Evolutionary conservation across 2,797 vertebrate genomes (phyloP).

Genomic region (Leuciscus waleckii): DNA sequence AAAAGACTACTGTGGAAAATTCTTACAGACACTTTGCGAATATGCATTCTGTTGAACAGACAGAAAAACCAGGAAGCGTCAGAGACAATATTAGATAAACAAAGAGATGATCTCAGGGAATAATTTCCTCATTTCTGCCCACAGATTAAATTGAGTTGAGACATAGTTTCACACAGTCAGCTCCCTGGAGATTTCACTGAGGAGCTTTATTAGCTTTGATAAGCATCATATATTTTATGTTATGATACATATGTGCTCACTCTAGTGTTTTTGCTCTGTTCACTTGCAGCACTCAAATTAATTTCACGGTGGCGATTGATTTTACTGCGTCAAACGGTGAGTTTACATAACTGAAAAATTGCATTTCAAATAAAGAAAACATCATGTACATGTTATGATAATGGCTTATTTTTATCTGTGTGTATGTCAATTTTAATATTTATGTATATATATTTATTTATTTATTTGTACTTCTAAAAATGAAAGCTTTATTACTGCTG

Average conservation of each 20-base stretch:
- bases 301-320: conserved; percentile 99
- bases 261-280: conserved; percentile 59
- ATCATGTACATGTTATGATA: conserved; percentile 30
- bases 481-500: not conserved
- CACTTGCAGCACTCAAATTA: conserved; percentile 93
- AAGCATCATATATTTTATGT: conserved; percentile 31
- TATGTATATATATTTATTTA: not conserved
- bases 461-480: not conserved
- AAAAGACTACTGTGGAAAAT: not conserved
- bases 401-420: not conserved
- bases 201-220: conserved; percentile 28
- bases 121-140: conserved; percentile 14
- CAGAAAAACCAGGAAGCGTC: not conserved
- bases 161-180: conserved; percentile 19
- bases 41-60: not conserved
- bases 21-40: not conserved
- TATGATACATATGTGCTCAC: conserved; percentile 25
- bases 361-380: conserved; percentile 34
- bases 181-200: conserved; percentile 1
- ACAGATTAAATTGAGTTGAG: conserved; percentile 34
- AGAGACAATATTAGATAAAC: conserved; percentile 3
- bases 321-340: conserved; percentile 99
- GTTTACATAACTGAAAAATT: conserved; percentile 60
- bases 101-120: conserved; percentile 8
- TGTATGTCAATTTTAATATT: not conserved